Conservation (phyloP, 2,113 vertebrate genomes). For the Ptilorrhoa leucosticta region DNA sequence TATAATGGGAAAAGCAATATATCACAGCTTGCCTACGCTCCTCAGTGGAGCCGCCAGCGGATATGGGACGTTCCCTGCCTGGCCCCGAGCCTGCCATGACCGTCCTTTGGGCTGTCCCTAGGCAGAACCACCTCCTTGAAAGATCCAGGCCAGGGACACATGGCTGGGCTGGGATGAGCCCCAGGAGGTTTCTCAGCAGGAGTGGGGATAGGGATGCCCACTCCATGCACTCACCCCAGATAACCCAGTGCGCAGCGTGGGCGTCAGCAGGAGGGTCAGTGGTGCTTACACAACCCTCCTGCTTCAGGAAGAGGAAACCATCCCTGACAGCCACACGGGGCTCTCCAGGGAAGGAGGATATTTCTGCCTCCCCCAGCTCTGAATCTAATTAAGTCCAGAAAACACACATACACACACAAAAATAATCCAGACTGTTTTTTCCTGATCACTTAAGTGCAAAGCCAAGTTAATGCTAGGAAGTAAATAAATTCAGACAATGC, state of each 20-base stretch:
- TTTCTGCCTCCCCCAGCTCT: background rate
- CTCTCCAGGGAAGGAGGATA: background rate
- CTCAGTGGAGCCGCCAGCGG: background rate
- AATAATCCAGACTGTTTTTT: background rate
- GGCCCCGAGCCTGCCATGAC: background rate
- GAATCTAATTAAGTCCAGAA: slow-evolving; percentile 6
- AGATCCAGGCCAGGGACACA: background rate
- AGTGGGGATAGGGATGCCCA: too few species aligned
- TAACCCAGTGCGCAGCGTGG: background rate
- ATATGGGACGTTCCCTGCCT: background rate
- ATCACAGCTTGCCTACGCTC: background rate
- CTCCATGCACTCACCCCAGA: background rate
- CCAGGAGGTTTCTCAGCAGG: background rate
- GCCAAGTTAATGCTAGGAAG: background rate
- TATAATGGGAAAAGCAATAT: slow-evolving; percentile 4
- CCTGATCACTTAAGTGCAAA: slow-evolving; percentile 1
- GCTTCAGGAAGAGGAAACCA: background rate
- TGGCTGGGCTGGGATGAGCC: background rate
- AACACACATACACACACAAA: background rate
- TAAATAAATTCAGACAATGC: background rate
- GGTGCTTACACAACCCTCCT: background rate
- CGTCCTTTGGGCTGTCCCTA: background rate
- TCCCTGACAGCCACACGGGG: background rate
- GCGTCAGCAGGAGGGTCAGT: background rate
- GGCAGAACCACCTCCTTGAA: background rate